Percentiles rank a stretch among this genome's conserved stretches.
These are phyloP conservation scores for Leptinotarsa haldemani DNA, from an alignment of 2,888 invertebrate genomes.

Conservation along the genomic window DNA sequence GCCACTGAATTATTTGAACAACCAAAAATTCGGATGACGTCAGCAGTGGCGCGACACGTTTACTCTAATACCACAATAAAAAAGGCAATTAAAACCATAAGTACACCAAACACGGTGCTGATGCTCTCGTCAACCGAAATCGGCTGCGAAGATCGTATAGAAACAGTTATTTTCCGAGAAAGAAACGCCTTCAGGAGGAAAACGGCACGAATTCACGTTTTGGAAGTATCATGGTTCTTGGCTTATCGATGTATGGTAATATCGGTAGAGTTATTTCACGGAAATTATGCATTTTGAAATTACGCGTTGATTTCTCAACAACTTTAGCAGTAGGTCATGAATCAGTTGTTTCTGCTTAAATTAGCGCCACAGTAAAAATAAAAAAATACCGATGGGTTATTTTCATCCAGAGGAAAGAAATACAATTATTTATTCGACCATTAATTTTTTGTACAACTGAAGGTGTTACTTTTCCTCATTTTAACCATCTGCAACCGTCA, in stretches of 20 bases:
- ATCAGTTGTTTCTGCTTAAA: too few relatives aligned
- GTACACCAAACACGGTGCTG: neutral
- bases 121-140: conserved; percentile 9
- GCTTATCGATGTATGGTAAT: neutral
- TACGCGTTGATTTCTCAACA: too few relatives aligned
- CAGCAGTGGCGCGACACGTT: neutral
- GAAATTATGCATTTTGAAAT: too few relatives aligned
- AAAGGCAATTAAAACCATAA: conserved; percentile 16
- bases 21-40: conserved; percentile 5
- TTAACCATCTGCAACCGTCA: too few relatives aligned
- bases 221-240: neutral
- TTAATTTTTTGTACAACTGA: too few relatives aligned
- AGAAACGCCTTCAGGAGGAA: neutral
- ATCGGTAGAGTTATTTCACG: too few relatives aligned
- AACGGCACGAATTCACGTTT: conserved; percentile 11
- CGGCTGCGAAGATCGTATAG: neutral
- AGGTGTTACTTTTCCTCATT: too few relatives aligned
- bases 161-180: conserved; percentile 15
- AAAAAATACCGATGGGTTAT: too few relatives aligned
- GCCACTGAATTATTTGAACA: neutral
- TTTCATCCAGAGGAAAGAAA: too few relatives aligned
- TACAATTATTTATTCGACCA: too few relatives aligned
- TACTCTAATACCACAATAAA: conserved; percentile 14
- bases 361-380: too few relatives aligned
- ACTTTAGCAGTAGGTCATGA: too few relatives aligned